Base-by-base conservation (phyloP, 1,140 invertebrate species). In the Dreissena rostriformis region DNA sequence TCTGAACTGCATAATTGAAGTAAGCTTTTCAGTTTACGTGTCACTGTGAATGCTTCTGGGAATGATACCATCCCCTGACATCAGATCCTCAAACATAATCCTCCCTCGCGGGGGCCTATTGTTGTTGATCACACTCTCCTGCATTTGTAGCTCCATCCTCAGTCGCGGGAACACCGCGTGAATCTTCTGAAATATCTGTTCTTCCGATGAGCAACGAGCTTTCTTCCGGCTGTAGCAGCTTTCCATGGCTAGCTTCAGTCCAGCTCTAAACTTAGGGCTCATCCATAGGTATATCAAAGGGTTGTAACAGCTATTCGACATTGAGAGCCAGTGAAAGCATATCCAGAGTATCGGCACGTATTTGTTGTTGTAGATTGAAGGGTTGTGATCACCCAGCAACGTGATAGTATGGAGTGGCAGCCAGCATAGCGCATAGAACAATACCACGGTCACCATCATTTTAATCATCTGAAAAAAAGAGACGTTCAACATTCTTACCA, bases 271-370 rank as follows among this genome's bases (percentile, higher is more conserved):
- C 52, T 96, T 95, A 0, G 95, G 95, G 92, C 98, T 98, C 96
- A 98, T 97, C 95, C 97, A 97, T 92, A 96, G 97, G 92, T 98
- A 98, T 87, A 98, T 98, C 70, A 98, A 95, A 0, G 97, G 97
- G 94, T 98, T 98, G 94, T 97, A 98, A 92, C 97, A 97, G 76
- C 96, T 95, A 91, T 98, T 97, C 17, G 97, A 97, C 97, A 98
- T 98, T 51, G 97, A 96, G 77, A 98, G 94, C 96, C 96, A 97
- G 91, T 98, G 97, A 85, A 79, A 86, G 22, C 87, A 78, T 15
- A 90, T 65, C 90, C 90, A 91, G 8, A 89, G 82, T 73, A 78
- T 90, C 22, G 80, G 85, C 61, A 93, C 92, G 0, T 96, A 95
- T 87, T 96, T 51, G 86, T 87, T 65, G 53, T 88, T 77, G 68